Base-by-base conservation (phyloP, 2,797 vertebrate species). In the Molossus molossus region DNA sequence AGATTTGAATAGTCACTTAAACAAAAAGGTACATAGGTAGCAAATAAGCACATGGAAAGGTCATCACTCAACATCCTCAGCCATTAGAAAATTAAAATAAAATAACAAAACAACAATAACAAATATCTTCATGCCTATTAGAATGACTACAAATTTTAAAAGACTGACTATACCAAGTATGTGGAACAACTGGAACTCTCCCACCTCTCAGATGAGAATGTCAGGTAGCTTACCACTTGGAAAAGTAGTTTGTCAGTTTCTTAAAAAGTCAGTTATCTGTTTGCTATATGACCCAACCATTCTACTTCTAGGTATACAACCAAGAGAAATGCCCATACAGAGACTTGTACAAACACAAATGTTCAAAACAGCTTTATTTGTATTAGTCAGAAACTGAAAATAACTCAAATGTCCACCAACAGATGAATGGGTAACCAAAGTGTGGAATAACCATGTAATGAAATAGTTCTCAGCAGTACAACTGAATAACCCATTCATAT, bases 1-100 rank as follows among this genome's bases (percentile, higher is more conserved):
- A 70, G 5, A 58, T 89, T 82, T 93, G 21, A 91, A 90, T 13
- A 65, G 29, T 65, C n/a, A 87, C 11, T 95, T 95, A 37, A 87
- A 15, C 21, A 69, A 55, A 75, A 95, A 89, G 21, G 65, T 15
- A 77, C 25, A 25, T 18, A 76, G 57, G 50, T 85, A 70, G n/a
- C 12, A 90, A 77, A 77, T 84, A 70, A 85, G 17, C 8, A 62
- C 11, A 40, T 50, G 23, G 48, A 76, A 90, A 80, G 15, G 87
- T 55, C 45, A 84, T 37, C 96, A 69, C 37, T 87, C 64, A 77
- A 87, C 27, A 90, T 55, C 75, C 72, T 60, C 18, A 87, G 7
- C 62, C 53, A 93, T 25, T 72, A 64, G 48, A 37, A 89, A 93
- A 77, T 77, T 33, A 77, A 83, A 53, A 40, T 27, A 67, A 62